A percentile compares a stretch with the other conserved stretches of the same genome.
phyloP scores from a whole-genome alignment of 2,888 invertebrate genomes.

The Brachyptera putata region DNA sequence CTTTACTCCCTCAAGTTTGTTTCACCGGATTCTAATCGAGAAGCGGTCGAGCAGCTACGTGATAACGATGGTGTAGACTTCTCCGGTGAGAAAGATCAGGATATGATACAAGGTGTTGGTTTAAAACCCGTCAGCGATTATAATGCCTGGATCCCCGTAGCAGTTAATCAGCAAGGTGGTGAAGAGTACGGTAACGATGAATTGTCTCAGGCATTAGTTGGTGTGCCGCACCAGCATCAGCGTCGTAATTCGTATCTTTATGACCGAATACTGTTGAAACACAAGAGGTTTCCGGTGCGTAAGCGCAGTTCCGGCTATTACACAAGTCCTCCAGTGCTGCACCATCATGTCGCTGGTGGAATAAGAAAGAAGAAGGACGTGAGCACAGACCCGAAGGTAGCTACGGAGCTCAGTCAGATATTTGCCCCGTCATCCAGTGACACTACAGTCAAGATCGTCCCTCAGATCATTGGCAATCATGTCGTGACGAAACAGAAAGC shows the following conservation, averaged over 20 bases:
- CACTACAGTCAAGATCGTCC: not conserved
- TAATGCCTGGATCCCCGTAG: no score
- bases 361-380: conserved; percentile 24
- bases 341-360: conserved; percentile 34
- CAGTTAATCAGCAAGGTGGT: not conserved
- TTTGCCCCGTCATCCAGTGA: conserved; percentile 48
- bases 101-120: conserved; percentile 19
- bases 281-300: conserved; percentile 61
- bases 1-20: conserved; percentile 31
- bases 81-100: conserved; percentile 29
- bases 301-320: conserved; percentile 55
- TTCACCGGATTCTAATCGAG: conserved; percentile 27
- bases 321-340: conserved; percentile 36
- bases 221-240: not conserved
- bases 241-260: not conserved
- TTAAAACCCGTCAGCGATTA: not conserved
- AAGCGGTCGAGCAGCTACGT: conserved; percentile 28
- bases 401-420: conserved; percentile 63
- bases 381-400: conserved; percentile 47
- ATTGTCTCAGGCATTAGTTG: not conserved
- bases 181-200: not conserved
- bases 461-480: conserved; percentile 15
- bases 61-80: conserved; percentile 24
- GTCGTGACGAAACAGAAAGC: conserved; percentile 16
- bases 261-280: not conserved